A percentile compares a stretch with the other conserved stretches of the same genome.
Conservation (phyloP, 2,113 vertebrate species). For the Dasyprocta punctata region DNA sequence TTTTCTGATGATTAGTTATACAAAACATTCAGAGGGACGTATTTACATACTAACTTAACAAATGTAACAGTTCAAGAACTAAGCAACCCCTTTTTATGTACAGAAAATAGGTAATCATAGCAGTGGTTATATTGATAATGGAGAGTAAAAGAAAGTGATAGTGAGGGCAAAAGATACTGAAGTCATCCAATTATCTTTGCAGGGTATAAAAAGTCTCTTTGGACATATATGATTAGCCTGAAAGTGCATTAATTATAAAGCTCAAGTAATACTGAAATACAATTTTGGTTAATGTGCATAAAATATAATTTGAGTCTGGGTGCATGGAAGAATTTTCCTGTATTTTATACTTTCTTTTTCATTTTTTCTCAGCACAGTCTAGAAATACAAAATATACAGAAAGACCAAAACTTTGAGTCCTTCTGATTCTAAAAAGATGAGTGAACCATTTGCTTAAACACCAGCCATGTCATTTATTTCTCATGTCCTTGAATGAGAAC, state of each 20-base stretch:
- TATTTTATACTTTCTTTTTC: conserved; percentile 3
- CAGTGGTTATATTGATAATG: conserved; percentile 1
- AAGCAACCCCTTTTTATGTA: neutral
- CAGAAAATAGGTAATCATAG: conserved; percentile 32
- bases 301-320: conserved; percentile 42
- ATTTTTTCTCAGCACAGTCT: conserved; percentile 28
- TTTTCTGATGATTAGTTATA: neutral
- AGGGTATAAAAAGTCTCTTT: neutral
- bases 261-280: conserved; percentile 37
- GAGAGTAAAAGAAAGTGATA: neutral
- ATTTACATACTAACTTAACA: neutral
- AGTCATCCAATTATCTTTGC: neutral
- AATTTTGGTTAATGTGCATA: conserved; percentile 6
- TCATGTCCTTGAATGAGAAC: neutral
- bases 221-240: neutral
- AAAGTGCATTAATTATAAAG: conserved; percentile 29
- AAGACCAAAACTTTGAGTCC: neutral
- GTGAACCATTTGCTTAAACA: conserved; percentile 42
- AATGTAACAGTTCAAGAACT: neutral
- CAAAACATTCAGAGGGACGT: neutral
- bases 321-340: neutral
- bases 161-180: neutral
- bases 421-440: conserved; percentile 58
- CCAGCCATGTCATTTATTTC: conserved; percentile 37
- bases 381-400: neutral